Evolutionary conservation across 2,888 invertebrate genomes (phyloP), one percentile per base, ranked within the genome.

Genomic region (Pyralis farinalis): DNA sequence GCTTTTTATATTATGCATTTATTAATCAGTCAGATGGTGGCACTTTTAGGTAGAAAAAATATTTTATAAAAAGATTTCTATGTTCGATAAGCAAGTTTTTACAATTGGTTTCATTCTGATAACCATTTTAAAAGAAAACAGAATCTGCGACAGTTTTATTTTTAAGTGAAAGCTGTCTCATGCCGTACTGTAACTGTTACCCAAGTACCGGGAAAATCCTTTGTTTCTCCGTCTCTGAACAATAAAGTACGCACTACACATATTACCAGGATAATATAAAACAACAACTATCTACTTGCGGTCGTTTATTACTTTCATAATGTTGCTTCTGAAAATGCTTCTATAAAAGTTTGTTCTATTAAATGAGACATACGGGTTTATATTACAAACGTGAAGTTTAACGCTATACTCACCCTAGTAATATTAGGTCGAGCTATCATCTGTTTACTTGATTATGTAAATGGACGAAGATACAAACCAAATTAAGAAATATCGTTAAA

Each of bases 231-330:
- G 40, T 51, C 51, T 53, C 38, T 22, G 12, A 32, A 43, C 53
- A 56, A 58, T 60, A 62, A 63, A 66, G 58, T 63, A 47, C 46
- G 51, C 44, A 42, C 53, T 52, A 55, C 59, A 53, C 47, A 53
- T 49, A 58, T 58, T 61, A 62, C 53, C 57, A 53, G 55, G 53
- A 58, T 66, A 61, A 63, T 69, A 65, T 62, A 57, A 56, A 16
- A 56, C 57, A 56, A 48, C 42, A 46, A 51, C 48, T n/a, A n/a
- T n/a, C n/a, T 53, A 46, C 42, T 37, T 44, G 43, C 49, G 48
- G 53, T 50, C 60, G 60, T 63, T 62, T 64, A 63, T 64, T 63
- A 62, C 64, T 58, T 58, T 56, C 58, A 63, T 63, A 59, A 65
- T 63, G 56, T 58, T 55, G 55, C 53, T 61, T 55, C 52, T 55